Evolutionary conservation across 2,797 vertebrate species (phyloP), one percentile per base, ranked within the genome.

Genomic region (Enteromius paludinosus): DNA sequence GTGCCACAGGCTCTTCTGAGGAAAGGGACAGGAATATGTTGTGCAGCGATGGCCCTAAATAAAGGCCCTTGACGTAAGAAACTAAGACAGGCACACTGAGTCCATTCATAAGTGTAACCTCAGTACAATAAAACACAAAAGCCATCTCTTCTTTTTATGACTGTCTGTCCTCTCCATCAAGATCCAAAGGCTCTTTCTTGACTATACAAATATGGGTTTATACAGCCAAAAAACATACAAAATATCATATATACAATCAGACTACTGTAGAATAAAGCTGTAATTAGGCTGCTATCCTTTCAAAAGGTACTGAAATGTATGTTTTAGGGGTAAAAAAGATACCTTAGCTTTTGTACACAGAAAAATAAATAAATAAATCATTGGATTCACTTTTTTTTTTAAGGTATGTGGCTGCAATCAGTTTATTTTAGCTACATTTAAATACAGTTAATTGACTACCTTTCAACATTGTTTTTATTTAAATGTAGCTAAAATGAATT

Each of bases 141-240:
- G 30, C 71, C 14, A 87, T 87, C 91, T 94, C 28, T n/a, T 72
- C 28, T 20, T 28, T 47, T n/a, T 54, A 15, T 52, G 17, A n/a
- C 6, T 56, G 7, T 11, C n/a, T 56, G 52, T 41, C n/a, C 72
- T 56, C 52, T 23, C 33, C 4, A 15, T 59, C 14, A 15, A 56
- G 72, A 56, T 15, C 89, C 90, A 91, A 92, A 92, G 92, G 94
- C 94, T 93, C 93, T 91, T 91, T 89, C 82, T 81, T 75, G 81
- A 90, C 89, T 85, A 89, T 92, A 94, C 93, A 89, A 90, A 92
- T 56, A 23, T 8, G 49, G 28, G 38, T 43, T 68, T 23, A 23
- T 43, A 15, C 3, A 17, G 66, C 12, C 3, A 17, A 69, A 17
- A 69, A 25, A 6, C n/a, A 12, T 65, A n/a, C n/a, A 54, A 38